phyloP scores from a whole-genome alignment of 2,113 vertebrate genomes.

The Mystacornis crossleyi region DNA sequence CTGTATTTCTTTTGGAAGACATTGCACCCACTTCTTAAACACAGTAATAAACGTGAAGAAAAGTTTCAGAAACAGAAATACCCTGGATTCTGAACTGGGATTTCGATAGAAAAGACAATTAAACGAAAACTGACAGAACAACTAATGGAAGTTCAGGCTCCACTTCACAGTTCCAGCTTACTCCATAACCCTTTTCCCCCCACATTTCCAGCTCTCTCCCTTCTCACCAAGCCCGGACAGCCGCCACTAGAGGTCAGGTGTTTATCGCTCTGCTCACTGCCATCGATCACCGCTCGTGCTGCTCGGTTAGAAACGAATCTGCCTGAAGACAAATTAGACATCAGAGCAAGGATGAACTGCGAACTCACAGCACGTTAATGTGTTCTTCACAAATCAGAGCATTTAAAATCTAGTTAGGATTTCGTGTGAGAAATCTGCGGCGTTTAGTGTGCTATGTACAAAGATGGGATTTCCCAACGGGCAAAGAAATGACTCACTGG shows the following conservation, averaged over 20 bases:
- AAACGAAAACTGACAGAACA: background rate
- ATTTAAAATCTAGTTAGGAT: background rate
- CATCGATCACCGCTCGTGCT: background rate
- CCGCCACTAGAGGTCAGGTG: slow-evolving; percentile 59
- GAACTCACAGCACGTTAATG: background rate
- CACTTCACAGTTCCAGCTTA: background rate
- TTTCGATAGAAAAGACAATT: background rate
- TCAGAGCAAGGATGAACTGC: background rate
- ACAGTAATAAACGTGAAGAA: background rate
- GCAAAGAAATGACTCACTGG: background rate
- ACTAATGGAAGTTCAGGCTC: background rate
- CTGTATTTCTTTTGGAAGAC: background rate
- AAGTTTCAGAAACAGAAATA: background rate
- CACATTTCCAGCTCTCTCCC: background rate
- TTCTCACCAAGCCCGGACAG: background rate
- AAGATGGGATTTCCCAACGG: background rate
- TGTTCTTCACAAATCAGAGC: background rate
- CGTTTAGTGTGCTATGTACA: background rate
- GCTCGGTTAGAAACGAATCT: background rate
- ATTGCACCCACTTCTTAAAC: background rate
- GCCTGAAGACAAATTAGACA: background rate
- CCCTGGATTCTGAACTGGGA: background rate
- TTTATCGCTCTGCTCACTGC: background rate
- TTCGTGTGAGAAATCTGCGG: background rate
- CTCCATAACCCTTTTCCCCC: rapidly evolving